Percentiles rank a stretch among this genome's conserved stretches.
Evolutionary conservation across 2,888 invertebrate genomes (phyloP).

Genomic region (Acanthoscelides obtectus): DNA sequence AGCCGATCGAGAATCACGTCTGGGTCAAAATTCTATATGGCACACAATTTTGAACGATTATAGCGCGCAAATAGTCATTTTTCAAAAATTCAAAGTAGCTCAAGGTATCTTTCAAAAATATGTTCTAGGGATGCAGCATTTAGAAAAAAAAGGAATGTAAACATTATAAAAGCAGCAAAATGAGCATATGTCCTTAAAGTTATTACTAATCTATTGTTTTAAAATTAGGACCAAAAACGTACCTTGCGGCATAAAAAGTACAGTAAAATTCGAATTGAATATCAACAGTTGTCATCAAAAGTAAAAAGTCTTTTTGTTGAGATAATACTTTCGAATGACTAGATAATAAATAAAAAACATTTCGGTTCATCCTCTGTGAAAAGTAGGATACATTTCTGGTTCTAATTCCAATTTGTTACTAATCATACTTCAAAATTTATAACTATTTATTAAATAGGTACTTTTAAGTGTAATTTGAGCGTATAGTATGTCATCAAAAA

Average conservation of each 20-base stretch:
- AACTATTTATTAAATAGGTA: conserved; percentile 43
- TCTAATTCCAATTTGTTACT: conserved; percentile 26
- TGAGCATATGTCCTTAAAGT: not conserved
- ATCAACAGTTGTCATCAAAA: not conserved
- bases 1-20: not conserved
- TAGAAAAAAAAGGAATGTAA: not conserved
- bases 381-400: not conserved
- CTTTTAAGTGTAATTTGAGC: conserved; percentile 43
- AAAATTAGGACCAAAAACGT: not conserved
- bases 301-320: not conserved
- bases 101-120: not conserved
- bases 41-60: not conserved
- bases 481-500: conserved; percentile 36
- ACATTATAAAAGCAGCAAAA: not conserved
- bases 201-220: not conserved
- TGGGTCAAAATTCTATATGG: not conserved
- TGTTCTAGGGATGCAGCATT: not conserved
- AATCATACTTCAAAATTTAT: conserved; percentile 36
- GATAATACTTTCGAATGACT: not conserved
- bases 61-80: not conserved
- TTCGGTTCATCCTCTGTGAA: not conserved
- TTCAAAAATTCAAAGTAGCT: not conserved
- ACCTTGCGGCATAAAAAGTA: not conserved
- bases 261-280: too few relatives aligned
- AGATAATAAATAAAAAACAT: not conserved